Conservation (phyloP, 1,140 invertebrate species). For the Whitmania pigra region DNA sequence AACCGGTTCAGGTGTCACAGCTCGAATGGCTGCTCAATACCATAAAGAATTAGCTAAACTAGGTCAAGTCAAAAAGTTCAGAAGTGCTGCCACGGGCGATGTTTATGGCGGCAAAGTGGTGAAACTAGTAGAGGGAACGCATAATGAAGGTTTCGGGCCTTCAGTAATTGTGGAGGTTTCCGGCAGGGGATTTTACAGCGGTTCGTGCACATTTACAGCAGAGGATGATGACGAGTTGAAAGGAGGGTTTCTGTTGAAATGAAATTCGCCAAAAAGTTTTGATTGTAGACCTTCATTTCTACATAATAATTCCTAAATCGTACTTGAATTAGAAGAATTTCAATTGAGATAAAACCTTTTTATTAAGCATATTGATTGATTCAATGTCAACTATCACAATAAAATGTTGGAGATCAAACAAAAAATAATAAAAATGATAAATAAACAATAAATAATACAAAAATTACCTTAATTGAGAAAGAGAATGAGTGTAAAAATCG, state of each 20-base stretch:
- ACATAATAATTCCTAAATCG: too few species aligned
- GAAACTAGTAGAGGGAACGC: slow-evolving; percentile 13
- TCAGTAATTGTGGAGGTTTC: slow-evolving; percentile 35
- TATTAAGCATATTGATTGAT: too few species aligned
- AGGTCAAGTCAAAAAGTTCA: slow-evolving; percentile 31
- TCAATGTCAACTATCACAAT: too few species aligned
- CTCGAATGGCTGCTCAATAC: slow-evolving; percentile 36
- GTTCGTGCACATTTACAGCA: slow-evolving; percentile 29
- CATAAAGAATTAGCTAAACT: slow-evolving; percentile 29
- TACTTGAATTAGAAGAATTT: too few species aligned
- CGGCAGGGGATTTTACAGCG: slow-evolving; percentile 35
- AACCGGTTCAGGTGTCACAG: slow-evolving; percentile 36
- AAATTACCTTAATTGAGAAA: too few species aligned
- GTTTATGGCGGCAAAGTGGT: slow-evolving; percentile 29
- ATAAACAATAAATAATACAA: too few species aligned
- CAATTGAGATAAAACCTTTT: too few species aligned
- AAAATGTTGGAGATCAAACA: too few species aligned
- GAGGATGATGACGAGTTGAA: slow-evolving; percentile 34
- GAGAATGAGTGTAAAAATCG: too few species aligned
- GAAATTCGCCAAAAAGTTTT: too few species aligned
- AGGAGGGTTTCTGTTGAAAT: slow-evolving; percentile 29
- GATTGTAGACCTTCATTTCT: too few species aligned
- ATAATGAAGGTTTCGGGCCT: not conserved
- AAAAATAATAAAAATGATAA: too few species aligned
- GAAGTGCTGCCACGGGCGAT: slow-evolving; percentile 28